Evolutionary conservation across 2,113 vertebrate genomes (phyloP).

Genomic region (Passerina amoena): DNA sequence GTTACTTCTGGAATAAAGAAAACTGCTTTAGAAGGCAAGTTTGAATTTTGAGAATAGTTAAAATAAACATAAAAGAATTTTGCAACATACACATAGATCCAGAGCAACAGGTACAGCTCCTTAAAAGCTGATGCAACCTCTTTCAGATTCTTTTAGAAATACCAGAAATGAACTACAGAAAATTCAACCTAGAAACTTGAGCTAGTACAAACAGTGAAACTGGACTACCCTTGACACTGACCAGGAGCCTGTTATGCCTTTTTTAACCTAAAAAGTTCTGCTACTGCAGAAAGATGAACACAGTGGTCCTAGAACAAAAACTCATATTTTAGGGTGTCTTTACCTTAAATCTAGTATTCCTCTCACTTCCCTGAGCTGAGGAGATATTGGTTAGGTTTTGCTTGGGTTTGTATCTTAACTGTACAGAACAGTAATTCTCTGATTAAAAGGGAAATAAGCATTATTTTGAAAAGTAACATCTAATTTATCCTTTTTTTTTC

Average conservation of each 20-base stretch:
- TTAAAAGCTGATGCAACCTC: not conserved
- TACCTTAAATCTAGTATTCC: not conserved
- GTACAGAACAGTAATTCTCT: not conserved
- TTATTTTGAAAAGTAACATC: not conserved
- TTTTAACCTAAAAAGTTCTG: not conserved
- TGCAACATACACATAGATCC: not conserved
- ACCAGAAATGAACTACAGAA: not conserved
- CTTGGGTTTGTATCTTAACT: not conserved
- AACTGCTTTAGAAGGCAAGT: not conserved
- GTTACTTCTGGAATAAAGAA: not conserved
- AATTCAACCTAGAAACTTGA: not conserved
- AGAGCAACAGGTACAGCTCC: not conserved
- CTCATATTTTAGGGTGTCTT: not conserved
- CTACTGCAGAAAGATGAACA: not conserved
- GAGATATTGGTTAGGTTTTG: not conserved
- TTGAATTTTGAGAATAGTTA: not conserved
- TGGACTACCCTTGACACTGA: not conserved
- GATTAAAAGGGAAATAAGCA: not conserved
- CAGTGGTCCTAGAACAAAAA: not conserved
- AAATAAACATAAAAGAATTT: not conserved
- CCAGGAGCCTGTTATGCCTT: not conserved
- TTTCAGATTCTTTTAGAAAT: not conserved
- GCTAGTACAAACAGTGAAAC: not conserved
- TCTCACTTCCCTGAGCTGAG: not conserved
- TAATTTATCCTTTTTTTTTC: not conserved